Evolutionary conservation across 2,888 invertebrate genomes (phyloP), one percentile per base, ranked within the genome.

Genomic region (Petrolisthes cinctipes): DNA sequence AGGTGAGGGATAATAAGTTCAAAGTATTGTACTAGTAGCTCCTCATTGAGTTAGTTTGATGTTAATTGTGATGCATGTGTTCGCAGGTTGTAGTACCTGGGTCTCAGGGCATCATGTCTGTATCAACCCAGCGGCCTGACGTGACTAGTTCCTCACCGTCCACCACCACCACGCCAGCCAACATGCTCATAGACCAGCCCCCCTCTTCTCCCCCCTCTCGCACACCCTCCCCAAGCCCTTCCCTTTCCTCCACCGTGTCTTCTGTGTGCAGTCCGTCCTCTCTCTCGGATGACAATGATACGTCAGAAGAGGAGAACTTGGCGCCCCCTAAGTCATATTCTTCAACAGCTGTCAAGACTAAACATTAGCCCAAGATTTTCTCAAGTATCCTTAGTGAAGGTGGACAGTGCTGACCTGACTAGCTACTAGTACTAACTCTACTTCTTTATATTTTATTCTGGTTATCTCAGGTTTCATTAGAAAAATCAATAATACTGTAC

Each of bases 21-120:
- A 37, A 37, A 37, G 37, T 37, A 37, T 37, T 37, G 37, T 37
- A 37, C 37, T 37, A 37, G 37, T 37, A 37, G 1, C 37, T 37
- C 37, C 37, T 37, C 37, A 37, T 37, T 37, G 2, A 37, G 37
- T 37, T 37, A 0, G 37, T 37, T 37, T 37, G 37, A 37, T 37
- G 2, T 37, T 61, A 14, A 61, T 61, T 61, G 9, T 61, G 71
- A n/a, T 71, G 20, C 20, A n/a, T 71, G 11, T 71, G 11, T 76
- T 51, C 68, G 14, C 86, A 86, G 86, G 82, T 86, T 78, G 82
- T 86, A 66, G 86, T 86, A 20, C 86, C 86, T 9, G 86, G 86
- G 23, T 86, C 86, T 4, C 86, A 86, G 37, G 82, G 86, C 37
- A 86, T 86, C 68, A 86, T 86, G 86, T 86, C 86, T 5, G 86